Base-by-base conservation (phyloP, 2,888 invertebrate species). In the Diabrotica balteata region DNA sequence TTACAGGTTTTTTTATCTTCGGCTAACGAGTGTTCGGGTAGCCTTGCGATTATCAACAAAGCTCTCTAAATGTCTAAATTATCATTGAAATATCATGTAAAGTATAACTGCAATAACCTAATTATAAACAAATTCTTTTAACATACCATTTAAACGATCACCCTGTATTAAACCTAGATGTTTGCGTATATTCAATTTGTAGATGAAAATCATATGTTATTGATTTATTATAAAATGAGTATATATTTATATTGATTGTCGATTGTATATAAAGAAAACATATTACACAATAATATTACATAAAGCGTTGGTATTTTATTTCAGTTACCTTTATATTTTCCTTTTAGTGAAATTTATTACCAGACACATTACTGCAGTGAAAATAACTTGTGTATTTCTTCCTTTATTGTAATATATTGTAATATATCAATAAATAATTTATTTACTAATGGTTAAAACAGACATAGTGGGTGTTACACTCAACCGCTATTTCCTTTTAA, bases 241-340 rank as follows among this genome's bases (percentile, higher is more conserved):
- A 72, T 73, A 73, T 71, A 74, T 73, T 75, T 75, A 72, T 73
- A 75, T 74, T 75, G 68, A 77, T 74, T 77, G 75, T 76, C 75
- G 69, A 72, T 71, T 78, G 77, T 77, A 77, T 68, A 78, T 78
- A 78, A 68, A 53, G 60, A 71, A 73, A 74, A 72, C 73, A 75
- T 71, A 76, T 75, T 76, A 75, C 71, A 75, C 73, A 71, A 69
- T 73, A 72, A 76, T 74, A 77, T 76, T 76, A 75, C 69, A 68
- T 57, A 72, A 7, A 10, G 4, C 11, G 11, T 61, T 51, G 50
- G 66, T 66, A 58, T 63, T 68, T 63, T n/a, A 42, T 50, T 52
- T n/a, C 17, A 8, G 11, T 52, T 52, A 42, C 53, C 53, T 22
- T 45, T 45, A 11, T 54, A 42, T n/a, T 22, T 7, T 57, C 44